Percentiles rank a stretch among this genome's conserved stretches.
phyloP scores from a whole-genome alignment of 2,113 vertebrate species.

The Lycocorax pyrrhopterus region DNA sequence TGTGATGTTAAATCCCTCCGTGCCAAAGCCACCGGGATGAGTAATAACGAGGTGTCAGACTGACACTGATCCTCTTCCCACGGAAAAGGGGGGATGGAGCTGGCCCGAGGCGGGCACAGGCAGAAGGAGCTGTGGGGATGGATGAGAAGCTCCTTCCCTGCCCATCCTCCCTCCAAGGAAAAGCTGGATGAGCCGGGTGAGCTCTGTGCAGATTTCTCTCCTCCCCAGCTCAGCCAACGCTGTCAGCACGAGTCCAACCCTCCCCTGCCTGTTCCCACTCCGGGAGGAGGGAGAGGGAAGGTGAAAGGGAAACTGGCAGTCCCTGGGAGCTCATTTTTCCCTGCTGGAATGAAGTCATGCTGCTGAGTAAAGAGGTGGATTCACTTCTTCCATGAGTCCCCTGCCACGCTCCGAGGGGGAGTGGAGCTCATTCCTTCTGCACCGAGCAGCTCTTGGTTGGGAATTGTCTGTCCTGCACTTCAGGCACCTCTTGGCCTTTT shows the following conservation, averaged over 20 bases:
- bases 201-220: neutral
- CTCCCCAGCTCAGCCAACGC: neutral
- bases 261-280: neutral
- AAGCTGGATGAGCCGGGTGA: neutral
- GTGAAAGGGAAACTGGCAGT: neutral
- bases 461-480: neutral
- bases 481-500: neutral
- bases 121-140: neutral
- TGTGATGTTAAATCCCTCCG: neutral
- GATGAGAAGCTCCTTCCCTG: neutral
- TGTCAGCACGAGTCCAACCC: neutral
- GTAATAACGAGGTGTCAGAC: neutral
- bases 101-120: neutral
- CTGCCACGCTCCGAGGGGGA: neutral
- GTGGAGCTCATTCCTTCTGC: neutral
- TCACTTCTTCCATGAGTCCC: neutral
- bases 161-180: neutral
- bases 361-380: neutral
- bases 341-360: neutral
- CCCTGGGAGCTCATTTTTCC: neutral
- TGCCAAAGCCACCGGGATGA: neutral
- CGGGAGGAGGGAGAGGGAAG: neutral
- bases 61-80: neutral
- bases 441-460: neutral
- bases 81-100: neutral